Base-by-base conservation (phyloP, 2,797 vertebrate species). In the Amblyraja radiata region DNA sequence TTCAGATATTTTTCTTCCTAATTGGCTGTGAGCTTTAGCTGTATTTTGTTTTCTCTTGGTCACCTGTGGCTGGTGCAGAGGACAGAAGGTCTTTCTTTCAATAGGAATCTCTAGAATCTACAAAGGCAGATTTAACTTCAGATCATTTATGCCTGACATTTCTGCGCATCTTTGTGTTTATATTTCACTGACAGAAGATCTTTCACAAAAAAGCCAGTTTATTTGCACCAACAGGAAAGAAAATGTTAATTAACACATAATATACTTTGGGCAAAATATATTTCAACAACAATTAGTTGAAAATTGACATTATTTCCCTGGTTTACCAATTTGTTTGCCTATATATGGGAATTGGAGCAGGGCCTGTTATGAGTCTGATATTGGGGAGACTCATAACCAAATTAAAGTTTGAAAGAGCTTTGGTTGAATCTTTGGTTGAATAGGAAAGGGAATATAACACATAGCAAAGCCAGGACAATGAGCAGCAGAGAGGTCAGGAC, bases 401-500 rank as follows among this genome's bases (percentile, higher is more conserved):
- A 54, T 54, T 92, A 73, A 58, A 58, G 28, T 76, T 76, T 25
- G 25, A 36, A 92, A 16, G 25, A 28, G 58, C 16, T 58, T 76
- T 54, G 14, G 36, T n/a, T 73, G 90, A 39, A 92, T n/a, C 39
- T 76, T 76, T n/a, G n/a, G n/a, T n/a, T n/a, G 63, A 88, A n/a
- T 16, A 68, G 32, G 28, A 25, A n/a, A 92, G 14, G 9, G 74
- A 65, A 76, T 28, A 91, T 54, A 5, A 74, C 25, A 88, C 39
- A 74, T 71, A 88, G 39, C 21, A 54, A 92, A 92, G 46, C 36
- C 68, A 92, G 90, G 76, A 92, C 90, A 92, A 28, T 92, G 39
- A 39, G 28, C 32, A 76, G 39, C 39, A 90, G 32, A 92, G 90
- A 74, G 90, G 21, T 74, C 71, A 76, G 11, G 63, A 54, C 54